A percentile compares a stretch with the other conserved stretches of the same genome.
Evolutionary conservation across 2,888 invertebrate species (phyloP).

Genomic region (Synergus japonicus): DNA sequence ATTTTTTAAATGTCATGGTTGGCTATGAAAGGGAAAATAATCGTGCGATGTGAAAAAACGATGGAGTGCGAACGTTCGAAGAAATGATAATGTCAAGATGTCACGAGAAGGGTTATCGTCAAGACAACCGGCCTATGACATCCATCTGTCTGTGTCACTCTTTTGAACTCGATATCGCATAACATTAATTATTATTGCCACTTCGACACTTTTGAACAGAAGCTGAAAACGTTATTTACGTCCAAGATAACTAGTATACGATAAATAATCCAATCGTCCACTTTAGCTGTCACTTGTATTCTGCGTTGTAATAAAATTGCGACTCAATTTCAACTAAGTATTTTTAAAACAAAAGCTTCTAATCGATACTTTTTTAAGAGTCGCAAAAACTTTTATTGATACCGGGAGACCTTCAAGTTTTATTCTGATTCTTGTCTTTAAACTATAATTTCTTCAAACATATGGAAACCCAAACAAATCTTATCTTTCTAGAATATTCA

Average conservation of each 20-base stretch:
- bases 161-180: slow-evolving; percentile 68
- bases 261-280: slow-evolving; percentile 47
- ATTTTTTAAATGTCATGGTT: neutral
- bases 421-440: too few species aligned
- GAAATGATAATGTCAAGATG: slow-evolving; percentile 69
- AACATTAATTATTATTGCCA: slow-evolving; percentile 77
- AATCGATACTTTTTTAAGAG: neutral
- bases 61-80: slow-evolving; percentile 60
- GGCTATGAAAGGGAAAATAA: neutral
- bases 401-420: too few species aligned
- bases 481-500: too few species aligned
- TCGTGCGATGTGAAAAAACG: slow-evolving; percentile 10
- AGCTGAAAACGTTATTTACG: slow-evolving; percentile 64
- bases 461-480: too few species aligned
- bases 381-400: too few species aligned
- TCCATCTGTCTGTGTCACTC: slow-evolving; percentile 76
- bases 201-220: slow-evolving; percentile 71
- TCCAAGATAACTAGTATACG: slow-evolving; percentile 50
- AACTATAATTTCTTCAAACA: too few species aligned
- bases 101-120: slow-evolving; percentile 74
- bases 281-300: slow-evolving; percentile 14
- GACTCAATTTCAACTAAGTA: neutral
- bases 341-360: neutral
- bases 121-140: slow-evolving; percentile 75
- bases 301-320: slow-evolving; percentile 19